Percentiles rank a stretch among this genome's conserved stretches.
Conservation (phyloP, 2,113 vertebrate species). For the Arothron firmamentum region DNA sequence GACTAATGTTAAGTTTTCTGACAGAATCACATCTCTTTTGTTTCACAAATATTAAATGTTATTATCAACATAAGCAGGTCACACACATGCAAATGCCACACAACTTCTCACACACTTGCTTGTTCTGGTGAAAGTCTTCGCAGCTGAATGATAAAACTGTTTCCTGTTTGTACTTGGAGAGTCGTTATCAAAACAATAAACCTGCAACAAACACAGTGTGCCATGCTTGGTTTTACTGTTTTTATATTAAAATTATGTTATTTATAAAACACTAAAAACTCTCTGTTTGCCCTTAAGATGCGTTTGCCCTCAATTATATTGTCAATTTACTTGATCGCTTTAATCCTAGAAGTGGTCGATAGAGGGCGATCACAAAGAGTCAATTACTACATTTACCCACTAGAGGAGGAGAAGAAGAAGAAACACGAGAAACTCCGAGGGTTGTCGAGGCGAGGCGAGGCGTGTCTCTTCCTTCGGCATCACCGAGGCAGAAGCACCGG, state of each 20-base stretch:
- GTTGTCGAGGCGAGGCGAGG: not conserved
- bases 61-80: conserved; percentile 23
- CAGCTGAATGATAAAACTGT: conserved; percentile 43
- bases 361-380: not conserved
- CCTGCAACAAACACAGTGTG: not conserved
- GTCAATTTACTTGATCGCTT: too few relatives aligned
- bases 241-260: too few relatives aligned
- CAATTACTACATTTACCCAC: not conserved
- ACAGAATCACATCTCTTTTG: too few relatives aligned
- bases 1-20: too few relatives aligned
- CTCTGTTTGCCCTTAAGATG: too few relatives aligned
- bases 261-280: too few relatives aligned
- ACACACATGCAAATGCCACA: conserved; percentile 1
- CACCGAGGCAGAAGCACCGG: not conserved
- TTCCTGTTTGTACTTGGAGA: conserved; percentile 55
- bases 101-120: conserved; percentile 19
- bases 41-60: too few relatives aligned
- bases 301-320: too few relatives aligned
- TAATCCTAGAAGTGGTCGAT: not conserved
- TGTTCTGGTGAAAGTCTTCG: conserved; percentile 23
- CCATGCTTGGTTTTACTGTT: not conserved
- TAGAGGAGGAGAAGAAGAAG: not conserved
- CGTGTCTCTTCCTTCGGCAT: not conserved
- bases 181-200: conserved; percentile 63
- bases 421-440: not conserved